phyloP scores from a whole-genome alignment of 2,113 vertebrate genomes.

The Mesembrinibis cayennensis region DNA sequence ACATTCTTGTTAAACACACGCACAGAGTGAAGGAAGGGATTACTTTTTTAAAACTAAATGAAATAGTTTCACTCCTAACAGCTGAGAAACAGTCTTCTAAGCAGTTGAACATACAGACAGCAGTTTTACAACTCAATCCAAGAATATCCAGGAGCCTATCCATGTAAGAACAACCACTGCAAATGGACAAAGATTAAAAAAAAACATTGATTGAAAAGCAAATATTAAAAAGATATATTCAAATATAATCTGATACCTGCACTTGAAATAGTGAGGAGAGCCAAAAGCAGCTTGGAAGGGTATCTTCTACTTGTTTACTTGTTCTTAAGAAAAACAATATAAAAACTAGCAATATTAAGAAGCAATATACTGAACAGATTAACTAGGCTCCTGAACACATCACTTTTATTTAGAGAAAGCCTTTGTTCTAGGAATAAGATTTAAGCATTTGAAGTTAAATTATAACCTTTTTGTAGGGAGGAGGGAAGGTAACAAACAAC shows the following conservation, averaged over 20 bases:
- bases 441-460: neutral
- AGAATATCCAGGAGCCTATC: neutral
- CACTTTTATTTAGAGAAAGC: neutral
- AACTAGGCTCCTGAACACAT: neutral
- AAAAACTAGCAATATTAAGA: neutral
- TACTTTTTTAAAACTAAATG: neutral
- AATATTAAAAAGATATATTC: neutral
- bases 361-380: neutral
- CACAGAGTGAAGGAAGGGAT: neutral
- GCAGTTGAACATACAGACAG: neutral
- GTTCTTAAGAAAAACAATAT: neutral
- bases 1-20: neutral
- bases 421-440: neutral
- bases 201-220: neutral
- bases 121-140: neutral
- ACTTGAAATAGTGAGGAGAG: no score
- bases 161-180: neutral
- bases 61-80: neutral
- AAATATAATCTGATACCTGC: neutral
- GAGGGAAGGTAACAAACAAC: neutral
- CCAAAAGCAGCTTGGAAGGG: no score
- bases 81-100: neutral
- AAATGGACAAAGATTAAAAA: neutral
- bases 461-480: neutral
- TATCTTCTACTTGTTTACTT: neutral